Evolutionary conservation across 23 tunicate species (phyloP).

Genomic region (Diplosoma virens): DNA sequence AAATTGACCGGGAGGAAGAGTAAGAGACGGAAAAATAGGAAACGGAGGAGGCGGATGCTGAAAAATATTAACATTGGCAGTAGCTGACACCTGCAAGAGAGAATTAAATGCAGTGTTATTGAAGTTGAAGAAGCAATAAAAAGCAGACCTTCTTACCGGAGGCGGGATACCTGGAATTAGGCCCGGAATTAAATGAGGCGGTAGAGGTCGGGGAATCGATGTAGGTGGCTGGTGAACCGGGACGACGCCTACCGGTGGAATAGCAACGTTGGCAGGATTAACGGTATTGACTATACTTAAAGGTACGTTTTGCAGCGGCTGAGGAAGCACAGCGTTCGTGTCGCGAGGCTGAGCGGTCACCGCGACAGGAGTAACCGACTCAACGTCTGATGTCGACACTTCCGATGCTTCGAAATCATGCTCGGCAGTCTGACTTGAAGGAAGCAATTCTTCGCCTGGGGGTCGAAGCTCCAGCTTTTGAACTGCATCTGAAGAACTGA

Average conservation of each 20-base stretch:
- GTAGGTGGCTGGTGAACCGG: conserved; percentile 24
- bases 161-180: conserved; percentile 36
- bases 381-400: conserved; percentile 3
- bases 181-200: conserved; percentile 10
- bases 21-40: conserved; percentile 43
- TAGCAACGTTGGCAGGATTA: conserved; percentile 7
- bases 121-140: neutral
- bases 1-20: conserved; percentile 13
- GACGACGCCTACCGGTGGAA: conserved; percentile 23
- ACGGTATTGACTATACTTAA: neutral
- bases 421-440: neutral
- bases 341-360: neutral
- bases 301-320: neutral
- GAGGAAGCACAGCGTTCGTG: neutral
- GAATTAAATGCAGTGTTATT: too few relatives aligned
- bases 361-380: neutral
- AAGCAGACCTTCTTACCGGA: neutral
- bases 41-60: conserved; percentile 62
- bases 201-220: conserved; percentile 13
- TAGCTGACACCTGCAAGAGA: conserved; percentile 12
- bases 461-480: neutral
- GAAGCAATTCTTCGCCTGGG: neutral
- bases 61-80: conserved; percentile 13
- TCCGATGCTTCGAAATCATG: neutral
- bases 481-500: too few relatives aligned